phyloP scores from a whole-genome alignment of 2,113 vertebrate genomes.

The Mola mola region DNA sequence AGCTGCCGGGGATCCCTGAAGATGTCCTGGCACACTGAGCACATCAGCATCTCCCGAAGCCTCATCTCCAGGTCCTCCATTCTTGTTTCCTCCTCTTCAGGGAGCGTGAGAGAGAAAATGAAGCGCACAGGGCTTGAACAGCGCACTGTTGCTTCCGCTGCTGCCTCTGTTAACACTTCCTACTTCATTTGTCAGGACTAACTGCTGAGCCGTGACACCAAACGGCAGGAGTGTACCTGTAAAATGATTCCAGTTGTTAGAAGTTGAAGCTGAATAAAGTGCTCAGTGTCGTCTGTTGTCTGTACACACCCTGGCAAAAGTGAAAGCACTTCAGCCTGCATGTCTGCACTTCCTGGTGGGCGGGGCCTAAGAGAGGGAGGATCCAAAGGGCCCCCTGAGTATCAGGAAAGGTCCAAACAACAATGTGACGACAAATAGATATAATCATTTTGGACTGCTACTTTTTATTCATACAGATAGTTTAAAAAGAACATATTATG shows the following conservation, averaged over 20 bases:
- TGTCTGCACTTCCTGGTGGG: conserved; percentile 45
- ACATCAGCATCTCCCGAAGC: conserved; percentile 65
- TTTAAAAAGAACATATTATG: too few relatives aligned
- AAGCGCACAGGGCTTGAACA: too few relatives aligned
- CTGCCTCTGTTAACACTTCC: too few relatives aligned
- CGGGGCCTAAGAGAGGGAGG: neutral
- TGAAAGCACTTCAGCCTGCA: conserved; percentile 25
- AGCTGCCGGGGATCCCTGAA: conserved; percentile 72
- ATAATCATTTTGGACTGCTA: too few relatives aligned
- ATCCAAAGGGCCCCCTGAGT: neutral
- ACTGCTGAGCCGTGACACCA: neutral
- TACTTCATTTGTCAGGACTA: neutral
- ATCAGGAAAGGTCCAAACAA: too few relatives aligned
- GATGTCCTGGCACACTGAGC: conserved; percentile 74
- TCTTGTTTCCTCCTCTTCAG: neutral
- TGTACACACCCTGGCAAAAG: conserved; percentile 12
- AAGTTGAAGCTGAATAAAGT: neutral
- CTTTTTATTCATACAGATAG: too few relatives aligned
- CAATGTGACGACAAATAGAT: too few relatives aligned
- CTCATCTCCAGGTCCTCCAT: conserved; percentile 35
- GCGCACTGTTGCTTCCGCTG: too few relatives aligned
- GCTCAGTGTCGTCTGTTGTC: neutral
- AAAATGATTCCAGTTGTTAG: neutral
- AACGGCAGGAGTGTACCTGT: too few relatives aligned
- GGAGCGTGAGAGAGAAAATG: too few relatives aligned